phyloP scores from a whole-genome alignment of 2,888 invertebrate species.

The Drosophila demipolita region DNA sequence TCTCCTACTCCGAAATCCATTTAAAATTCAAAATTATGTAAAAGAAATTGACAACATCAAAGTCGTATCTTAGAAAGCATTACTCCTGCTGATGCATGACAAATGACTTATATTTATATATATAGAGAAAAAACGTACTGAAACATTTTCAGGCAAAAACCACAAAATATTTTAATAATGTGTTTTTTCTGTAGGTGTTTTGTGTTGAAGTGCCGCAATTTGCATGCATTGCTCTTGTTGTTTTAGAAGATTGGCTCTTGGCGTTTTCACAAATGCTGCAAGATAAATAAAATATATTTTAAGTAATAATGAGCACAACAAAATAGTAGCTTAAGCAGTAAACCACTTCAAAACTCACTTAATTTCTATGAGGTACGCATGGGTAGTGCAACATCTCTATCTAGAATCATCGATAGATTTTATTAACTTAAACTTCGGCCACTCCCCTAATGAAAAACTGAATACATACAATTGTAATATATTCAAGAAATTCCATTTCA shows the following conservation, averaged over 20 bases:
- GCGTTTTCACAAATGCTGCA: constrained; percentile 72
- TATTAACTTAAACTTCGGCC: background rate
- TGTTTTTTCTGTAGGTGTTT: constrained; percentile 37
- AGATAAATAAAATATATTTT: constrained; percentile 49
- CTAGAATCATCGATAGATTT: background rate
- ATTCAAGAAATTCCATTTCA: constrained; percentile 29
- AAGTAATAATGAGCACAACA: constrained; percentile 36
- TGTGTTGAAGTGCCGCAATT: constrained; percentile 51
- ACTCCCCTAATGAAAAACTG: background rate
- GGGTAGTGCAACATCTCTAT: background rate
- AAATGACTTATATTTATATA: constrained; percentile 12
- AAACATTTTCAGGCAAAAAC: constrained; percentile 4
- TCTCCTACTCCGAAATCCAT: constrained; percentile 36
- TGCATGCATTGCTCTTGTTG: constrained; percentile 70
- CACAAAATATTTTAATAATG: background rate
- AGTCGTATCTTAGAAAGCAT: constrained; percentile 24
- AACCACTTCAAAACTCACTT: constrained; percentile 39
- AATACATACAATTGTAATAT: constrained; percentile 18
- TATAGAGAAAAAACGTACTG: constrained; percentile 6
- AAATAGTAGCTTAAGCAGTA: constrained; percentile 21
- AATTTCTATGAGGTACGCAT: background rate
- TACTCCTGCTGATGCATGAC: constrained; percentile 25
- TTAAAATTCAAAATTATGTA: constrained; percentile 26
- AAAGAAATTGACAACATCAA: constrained; percentile 23
- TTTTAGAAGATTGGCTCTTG: constrained; percentile 55